Evolutionary conservation across 1,140 invertebrate genomes (phyloP).

Genomic region (Saccostrea echinata): DNA sequence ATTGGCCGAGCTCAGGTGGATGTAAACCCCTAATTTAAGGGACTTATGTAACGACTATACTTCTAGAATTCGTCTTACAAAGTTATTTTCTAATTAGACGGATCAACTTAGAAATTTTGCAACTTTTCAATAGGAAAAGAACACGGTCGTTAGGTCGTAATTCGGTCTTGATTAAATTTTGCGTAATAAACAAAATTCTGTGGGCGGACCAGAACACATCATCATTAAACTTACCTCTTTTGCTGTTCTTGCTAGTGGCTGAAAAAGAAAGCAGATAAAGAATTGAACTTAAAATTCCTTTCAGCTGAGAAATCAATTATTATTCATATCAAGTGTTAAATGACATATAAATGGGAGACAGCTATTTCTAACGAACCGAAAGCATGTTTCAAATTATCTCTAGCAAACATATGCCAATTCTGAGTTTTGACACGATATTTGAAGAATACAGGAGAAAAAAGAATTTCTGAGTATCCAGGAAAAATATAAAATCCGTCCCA

Average conservation of each 20-base stretch:
- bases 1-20: neutral
- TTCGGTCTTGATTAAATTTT: constrained; percentile 24
- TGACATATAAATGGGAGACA: neutral
- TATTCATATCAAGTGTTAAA: neutral
- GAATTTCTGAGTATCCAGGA: neutral
- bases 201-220: neutral
- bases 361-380: neutral
- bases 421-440: neutral
- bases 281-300: neutral
- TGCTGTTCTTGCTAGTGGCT: constrained; percentile 23
- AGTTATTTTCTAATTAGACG: constrained; percentile 21
- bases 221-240: constrained; percentile 8
- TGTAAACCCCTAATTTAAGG: neutral
- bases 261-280: constrained; percentile 10
- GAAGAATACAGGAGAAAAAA: neutral
- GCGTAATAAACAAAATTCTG: neutral
- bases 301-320: neutral
- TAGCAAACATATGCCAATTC: neutral
- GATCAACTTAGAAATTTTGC: constrained; percentile 9
- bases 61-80: neutral
- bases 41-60: neutral
- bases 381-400: neutral
- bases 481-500: neutral
- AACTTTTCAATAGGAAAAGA: neutral
- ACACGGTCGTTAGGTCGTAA: neutral